These are phyloP conservation scores for Castor canadensis DNA, from an alignment of 2,113 vertebrate genomes.

Conservation along the genomic window DNA sequence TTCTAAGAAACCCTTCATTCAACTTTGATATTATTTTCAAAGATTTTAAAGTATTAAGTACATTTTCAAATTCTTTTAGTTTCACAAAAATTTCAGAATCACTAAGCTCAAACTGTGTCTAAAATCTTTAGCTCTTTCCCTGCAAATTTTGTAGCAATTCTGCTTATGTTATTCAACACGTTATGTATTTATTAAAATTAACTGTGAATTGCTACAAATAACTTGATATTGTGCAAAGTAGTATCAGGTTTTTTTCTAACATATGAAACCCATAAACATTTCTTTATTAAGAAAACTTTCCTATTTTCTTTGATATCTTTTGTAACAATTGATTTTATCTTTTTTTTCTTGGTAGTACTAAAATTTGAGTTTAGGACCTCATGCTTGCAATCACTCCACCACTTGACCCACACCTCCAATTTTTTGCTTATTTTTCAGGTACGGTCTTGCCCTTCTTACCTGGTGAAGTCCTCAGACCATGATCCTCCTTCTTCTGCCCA, in stretches of 20 bases:
- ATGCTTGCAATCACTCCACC: no score
- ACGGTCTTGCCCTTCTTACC: no score
- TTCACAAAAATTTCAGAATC: not conserved
- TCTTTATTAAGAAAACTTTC: not conserved
- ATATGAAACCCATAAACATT: not conserved
- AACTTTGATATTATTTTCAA: conserved; percentile 25
- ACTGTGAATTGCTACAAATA: not conserved
- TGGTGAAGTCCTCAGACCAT: no score
- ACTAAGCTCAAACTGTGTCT: not conserved
- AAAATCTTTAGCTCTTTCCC: not conserved
- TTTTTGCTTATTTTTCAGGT: no score
- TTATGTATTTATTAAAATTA: not conserved
- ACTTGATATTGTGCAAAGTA: not conserved
- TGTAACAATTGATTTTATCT: not conserved
- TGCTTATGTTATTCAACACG: not conserved
- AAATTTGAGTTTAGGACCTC: no score
- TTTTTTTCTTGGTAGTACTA: no score
- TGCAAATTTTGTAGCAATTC: not conserved
- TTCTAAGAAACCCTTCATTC: not conserved
- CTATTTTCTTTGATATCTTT: conserved; percentile 5
- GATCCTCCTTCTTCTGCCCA: not conserved
- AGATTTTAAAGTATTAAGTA: not conserved
- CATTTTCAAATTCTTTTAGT: not conserved
- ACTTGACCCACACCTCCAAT: no score
- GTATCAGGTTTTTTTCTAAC: not conserved